Evolutionary conservation across 2,888 invertebrate species (phyloP).

Genomic region (Archips crataeganus): DNA sequence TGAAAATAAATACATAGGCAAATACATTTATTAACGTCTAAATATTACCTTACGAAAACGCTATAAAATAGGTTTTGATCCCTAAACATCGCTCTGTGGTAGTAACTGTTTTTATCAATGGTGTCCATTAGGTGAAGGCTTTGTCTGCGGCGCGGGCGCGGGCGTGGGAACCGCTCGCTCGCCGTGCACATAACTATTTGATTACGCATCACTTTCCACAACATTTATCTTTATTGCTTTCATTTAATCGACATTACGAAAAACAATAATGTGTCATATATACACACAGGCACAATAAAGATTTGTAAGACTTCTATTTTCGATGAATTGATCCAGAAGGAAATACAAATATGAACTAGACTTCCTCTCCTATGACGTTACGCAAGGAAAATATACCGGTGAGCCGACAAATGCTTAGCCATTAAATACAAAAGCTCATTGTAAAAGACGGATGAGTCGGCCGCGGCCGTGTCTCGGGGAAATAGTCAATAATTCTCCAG

Average conservation of each 20-base stretch:
- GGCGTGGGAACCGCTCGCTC: slow-evolving; percentile 48
- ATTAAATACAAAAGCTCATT: slow-evolving; percentile 45
- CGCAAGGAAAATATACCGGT: not conserved
- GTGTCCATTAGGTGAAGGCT: slow-evolving; percentile 49
- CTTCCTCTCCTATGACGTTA: slow-evolving; percentile 36
- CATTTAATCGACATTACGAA: slow-evolving; percentile 35
- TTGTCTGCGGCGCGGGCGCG: slow-evolving; percentile 45
- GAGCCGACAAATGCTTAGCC: slow-evolving; percentile 39
- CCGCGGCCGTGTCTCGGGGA: slow-evolving; percentile 50
- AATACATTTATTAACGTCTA: no score
- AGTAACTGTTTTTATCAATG: slow-evolving; percentile 70
- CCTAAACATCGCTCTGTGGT: slow-evolving; percentile 49
- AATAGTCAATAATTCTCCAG: slow-evolving; percentile 59
- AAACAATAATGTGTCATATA: slow-evolving; percentile 7
- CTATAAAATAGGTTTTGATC: slow-evolving; percentile 61
- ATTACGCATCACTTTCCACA: slow-evolving; percentile 43
- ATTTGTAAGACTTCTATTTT: not conserved
- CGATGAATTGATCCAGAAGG: no score
- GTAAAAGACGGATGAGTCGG: slow-evolving; percentile 48
- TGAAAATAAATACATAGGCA: no score
- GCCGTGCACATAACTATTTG: slow-evolving; percentile 45
- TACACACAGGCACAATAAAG: no score
- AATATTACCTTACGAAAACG: not conserved
- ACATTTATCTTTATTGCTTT: slow-evolving; percentile 40
- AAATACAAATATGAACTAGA: not conserved